Percentiles rank a stretch among this genome's conserved stretches.
Conservation (phyloP, 2,797 vertebrate species). For the Spheniscus humboldti region DNA sequence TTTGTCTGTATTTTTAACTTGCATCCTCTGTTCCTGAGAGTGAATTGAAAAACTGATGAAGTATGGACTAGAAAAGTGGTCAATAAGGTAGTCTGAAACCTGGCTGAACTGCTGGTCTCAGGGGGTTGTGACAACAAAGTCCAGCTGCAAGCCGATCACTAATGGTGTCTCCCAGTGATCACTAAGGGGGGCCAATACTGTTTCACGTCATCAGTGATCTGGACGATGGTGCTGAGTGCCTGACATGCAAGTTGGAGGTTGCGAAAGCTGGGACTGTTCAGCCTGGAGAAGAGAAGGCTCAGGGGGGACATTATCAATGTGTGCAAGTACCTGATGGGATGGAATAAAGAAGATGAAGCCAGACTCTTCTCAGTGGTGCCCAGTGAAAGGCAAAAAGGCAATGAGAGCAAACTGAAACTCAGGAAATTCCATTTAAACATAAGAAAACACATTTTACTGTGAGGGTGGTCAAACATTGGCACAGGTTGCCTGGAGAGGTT, state of each 20-base stretch:
- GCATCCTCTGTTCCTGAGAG: not conserved
- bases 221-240: not conserved
- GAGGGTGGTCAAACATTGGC: not conserved
- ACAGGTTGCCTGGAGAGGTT: not conserved
- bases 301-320: not conserved
- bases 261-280: not conserved
- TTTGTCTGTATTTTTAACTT: not conserved
- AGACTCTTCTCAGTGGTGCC: not conserved
- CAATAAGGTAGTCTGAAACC: not conserved
- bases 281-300: not conserved
- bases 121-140: not conserved
- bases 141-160: not conserved
- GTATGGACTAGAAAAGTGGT: not conserved
- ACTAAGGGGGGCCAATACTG: not conserved
- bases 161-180: not conserved
- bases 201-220: not conserved
- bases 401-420: not conserved
- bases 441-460: not conserved
- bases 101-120: not conserved
- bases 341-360: not conserved
- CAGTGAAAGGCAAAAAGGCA: not conserved
- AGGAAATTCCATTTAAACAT: not conserved
- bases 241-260: not conserved
- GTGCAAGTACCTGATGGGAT: not conserved
- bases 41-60: not conserved